Percentiles rank a stretch among this genome's conserved stretches.
These are phyloP conservation scores for Acanthopagrus latus DNA, from an alignment of 2,797 vertebrate genomes.

Conservation along the genomic window DNA sequence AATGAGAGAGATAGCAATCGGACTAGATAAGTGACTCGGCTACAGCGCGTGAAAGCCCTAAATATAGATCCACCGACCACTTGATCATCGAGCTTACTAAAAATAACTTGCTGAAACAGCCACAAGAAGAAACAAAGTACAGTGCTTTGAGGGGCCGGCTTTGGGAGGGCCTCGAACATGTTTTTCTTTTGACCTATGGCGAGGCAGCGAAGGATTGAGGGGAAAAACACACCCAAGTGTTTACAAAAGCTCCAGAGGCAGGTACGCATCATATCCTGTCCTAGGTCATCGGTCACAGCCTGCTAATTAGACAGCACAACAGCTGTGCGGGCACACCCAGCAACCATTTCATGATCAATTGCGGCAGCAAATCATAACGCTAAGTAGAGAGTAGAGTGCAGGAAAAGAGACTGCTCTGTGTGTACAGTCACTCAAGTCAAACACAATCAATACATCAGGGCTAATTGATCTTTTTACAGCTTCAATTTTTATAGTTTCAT, in stretches of 20 bases:
- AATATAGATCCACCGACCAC: slow-evolving; percentile 33
- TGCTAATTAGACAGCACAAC: slow-evolving; percentile 76
- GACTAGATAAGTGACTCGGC: slow-evolving; percentile 26
- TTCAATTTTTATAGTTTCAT: slow-evolving; percentile 47
- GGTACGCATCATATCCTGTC: slow-evolving; percentile 84
- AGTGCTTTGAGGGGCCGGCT: slow-evolving; percentile 37
- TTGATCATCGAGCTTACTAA: slow-evolving; percentile 46
- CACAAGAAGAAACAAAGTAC: slow-evolving; percentile 40
- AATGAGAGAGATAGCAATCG: slow-evolving; percentile 55
- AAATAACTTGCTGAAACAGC: slow-evolving; percentile 55
- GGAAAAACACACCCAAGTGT: slow-evolving; percentile 80
- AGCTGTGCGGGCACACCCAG: slow-evolving; percentile 71
- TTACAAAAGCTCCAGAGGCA: slow-evolving; percentile 81
- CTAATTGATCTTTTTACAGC: slow-evolving; percentile 24
- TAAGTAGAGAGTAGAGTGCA: slow-evolving; percentile 12
- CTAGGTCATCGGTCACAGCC: slow-evolving; percentile 76
- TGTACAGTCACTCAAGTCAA: slow-evolving; percentile 22
- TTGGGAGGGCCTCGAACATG: slow-evolving; percentile 50
- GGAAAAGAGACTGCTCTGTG: neutral
- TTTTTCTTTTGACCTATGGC: slow-evolving; percentile 77
- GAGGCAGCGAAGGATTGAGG: slow-evolving; percentile 69
- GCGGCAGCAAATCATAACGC: slow-evolving; percentile 50
- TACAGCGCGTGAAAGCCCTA: slow-evolving; percentile 38
- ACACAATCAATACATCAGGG: slow-evolving; percentile 36
- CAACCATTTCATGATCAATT: slow-evolving; percentile 64